Evolutionary conservation across 1,140 invertebrate genomes (phyloP).

Genomic region (Panagrolaimus sp.): DNA sequence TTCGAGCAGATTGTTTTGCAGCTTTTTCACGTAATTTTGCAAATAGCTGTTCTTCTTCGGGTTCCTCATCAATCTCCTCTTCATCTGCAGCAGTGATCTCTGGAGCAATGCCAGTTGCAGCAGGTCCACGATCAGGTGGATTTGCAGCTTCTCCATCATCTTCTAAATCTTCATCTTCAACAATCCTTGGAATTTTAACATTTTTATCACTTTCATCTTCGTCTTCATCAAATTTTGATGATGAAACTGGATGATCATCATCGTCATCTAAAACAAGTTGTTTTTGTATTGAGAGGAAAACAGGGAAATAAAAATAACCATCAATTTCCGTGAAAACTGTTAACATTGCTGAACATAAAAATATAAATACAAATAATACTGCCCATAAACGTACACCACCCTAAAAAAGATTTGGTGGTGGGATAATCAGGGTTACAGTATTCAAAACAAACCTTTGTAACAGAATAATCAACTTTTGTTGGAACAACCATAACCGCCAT

Average conservation of each 20-base stretch:
- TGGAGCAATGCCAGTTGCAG: neutral
- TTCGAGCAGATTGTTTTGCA: constrained; percentile 13
- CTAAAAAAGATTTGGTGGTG: constrained; percentile 13
- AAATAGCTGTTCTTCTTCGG: constrained; percentile 16
- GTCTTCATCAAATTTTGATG: neutral
- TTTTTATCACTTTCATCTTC: neutral
- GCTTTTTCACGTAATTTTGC: constrained; percentile 22
- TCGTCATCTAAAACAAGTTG: neutral
- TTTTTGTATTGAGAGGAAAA: too few species aligned
- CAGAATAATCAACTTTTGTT: constrained; percentile 38
- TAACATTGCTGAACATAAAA: constrained; percentile 46
- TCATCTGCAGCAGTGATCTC: neutral
- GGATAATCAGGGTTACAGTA: neutral
- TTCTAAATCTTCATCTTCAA: constrained; percentile 20
- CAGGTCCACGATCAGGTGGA: constrained; percentile 9
- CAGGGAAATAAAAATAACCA: constrained; percentile 7
- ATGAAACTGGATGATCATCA: neutral
- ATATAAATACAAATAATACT: constrained; percentile 45
- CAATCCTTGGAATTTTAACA: constrained; percentile 1
- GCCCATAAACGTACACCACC: constrained; percentile 40
- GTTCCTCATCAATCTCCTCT: constrained; percentile 29
- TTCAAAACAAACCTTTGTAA: constrained; percentile 37
- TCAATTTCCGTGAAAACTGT: constrained; percentile 49
- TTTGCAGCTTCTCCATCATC: constrained; percentile 11
- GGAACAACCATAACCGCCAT: constrained; percentile 50